Evolutionary conservation across 2,113 vertebrate genomes (phyloP), one percentile per base, ranked within the genome.

Genomic region (Eclectus roratus): DNA sequence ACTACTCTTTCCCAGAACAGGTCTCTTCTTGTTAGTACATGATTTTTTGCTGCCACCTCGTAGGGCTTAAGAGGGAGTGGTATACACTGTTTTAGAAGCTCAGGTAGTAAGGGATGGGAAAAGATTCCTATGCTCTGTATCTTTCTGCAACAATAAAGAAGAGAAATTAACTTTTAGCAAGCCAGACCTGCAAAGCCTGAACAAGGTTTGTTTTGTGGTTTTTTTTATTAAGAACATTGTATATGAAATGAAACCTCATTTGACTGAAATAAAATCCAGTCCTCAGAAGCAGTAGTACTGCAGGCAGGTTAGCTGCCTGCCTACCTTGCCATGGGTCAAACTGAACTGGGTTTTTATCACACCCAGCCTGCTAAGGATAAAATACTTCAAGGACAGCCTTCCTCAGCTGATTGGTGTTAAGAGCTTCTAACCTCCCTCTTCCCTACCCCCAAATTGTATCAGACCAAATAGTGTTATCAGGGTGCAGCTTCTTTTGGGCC

Each of bases 151-250:
- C 50, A 90, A 28, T 33, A 63, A 77, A 52, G n/a, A 91, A 47
- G 49, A 3, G 35, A 39, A 72, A 64, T n/a, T 53, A 70, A 58
- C 21, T 63, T 68, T 3, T 11, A 95, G 77, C 60, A 94, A 94
- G 20, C 50, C 91, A 94, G 76, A 93, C 46, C 14, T 91, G n/a
- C 47, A 86, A 78, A 88, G 69, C 80, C 80, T 92, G 35, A 93
- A 88, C 56, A 92, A 93, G 69, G 35, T 27, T 66, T 92, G 88
- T 25, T 73, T 49, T 37, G 37, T 37, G 37, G 37, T 37, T 25
- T 88, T 88, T 92, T 91, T 97, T 89, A 95, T 96, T 95, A 96
- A 89, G 86, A 95, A 95, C 69, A 86, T 0, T 74, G 72, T 91
- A 89, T 61, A 81, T 78, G 65, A 90, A 85, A 76, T 47, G 56